Base-by-base conservation (phyloP, 1,140 invertebrate genomes). In the Drosophila navojoa region DNA sequence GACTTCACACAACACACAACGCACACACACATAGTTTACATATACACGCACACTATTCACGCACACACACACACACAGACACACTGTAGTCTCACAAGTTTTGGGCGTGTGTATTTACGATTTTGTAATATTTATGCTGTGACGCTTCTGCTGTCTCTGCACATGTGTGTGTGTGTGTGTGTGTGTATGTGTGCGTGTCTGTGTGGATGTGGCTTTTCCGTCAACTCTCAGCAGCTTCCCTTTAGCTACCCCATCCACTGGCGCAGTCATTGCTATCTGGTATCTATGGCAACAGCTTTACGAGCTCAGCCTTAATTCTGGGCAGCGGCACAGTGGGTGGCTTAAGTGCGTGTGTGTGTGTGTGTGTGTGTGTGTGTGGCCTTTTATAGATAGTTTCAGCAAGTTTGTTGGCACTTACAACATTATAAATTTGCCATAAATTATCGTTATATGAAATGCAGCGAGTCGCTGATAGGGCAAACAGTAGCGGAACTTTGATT, bases 351-450 rank as follows among this genome's bases (percentile, higher is more conserved):
- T 54, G 52, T 47, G 49, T 19, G 35, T 27, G 38, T 55, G n/a
- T 22, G 29, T 32, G 42, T 55, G 52, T 54, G 52, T 55, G 49
- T 19, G 35, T 40, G 25, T 62, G 44, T 61, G 61, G 64, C 73
- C 57, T 86, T 85, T 85, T 77, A 81, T 81, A 74, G 73, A 86
- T 86, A 85, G 81, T 85, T 86, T 75, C 81, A 81, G 81, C 81
- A 86, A 85, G 81, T 86, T 85, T 85, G 81, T 85, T 86, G 74
- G 81, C 81, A 86, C 81, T 86, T 77, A 85, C 81, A 86, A 77
- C 81, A 86, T 81, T 85, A 86, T 85, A 85, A 86, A 85, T 81
- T 80, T 81, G 74, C 77, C 61, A 81, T 86, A 85, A 85, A 81
- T 86, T 86, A 85, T 85, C 62, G 63, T 84, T 84, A 85, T 81